A percentile compares a stretch with the other conserved stretches of the same genome.
phyloP scores from a whole-genome alignment of 2,797 vertebrate species.

The Gadopsis bispinosus region DNA sequence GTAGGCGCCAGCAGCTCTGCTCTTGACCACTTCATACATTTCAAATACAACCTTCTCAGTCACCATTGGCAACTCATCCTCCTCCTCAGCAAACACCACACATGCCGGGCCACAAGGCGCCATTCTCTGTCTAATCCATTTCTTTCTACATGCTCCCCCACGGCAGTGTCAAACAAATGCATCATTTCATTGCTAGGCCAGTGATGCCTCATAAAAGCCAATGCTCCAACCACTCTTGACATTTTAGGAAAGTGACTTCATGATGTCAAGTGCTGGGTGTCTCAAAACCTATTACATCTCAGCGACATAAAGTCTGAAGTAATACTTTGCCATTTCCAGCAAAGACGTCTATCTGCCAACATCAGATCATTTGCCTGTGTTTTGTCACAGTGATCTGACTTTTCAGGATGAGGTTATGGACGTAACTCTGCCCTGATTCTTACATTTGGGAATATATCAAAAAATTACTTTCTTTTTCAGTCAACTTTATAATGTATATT shows the following conservation, averaged over 20 bases:
- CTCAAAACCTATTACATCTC: not conserved
- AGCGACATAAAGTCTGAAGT: conserved; percentile 15
- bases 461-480: not conserved
- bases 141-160: conserved; percentile 8
- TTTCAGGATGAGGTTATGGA: conserved; percentile 27
- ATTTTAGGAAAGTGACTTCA: conserved; percentile 32
- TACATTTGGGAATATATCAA: conserved; percentile 11
- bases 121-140: conserved; percentile 25
- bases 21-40: conserved; percentile 43
- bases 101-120: conserved; percentile 11
- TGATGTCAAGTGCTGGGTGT: conserved; percentile 16
- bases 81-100: conserved; percentile 30
- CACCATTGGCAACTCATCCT: conserved; percentile 32
- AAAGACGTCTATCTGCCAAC: conserved; percentile 9
- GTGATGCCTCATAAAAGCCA: conserved; percentile 9
- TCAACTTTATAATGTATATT: not conserved
- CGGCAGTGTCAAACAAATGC: conserved; percentile 7
- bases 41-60: conserved; percentile 32
- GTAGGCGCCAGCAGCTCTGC: conserved; percentile 18
- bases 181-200: conserved; percentile 3
- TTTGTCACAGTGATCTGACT: conserved; percentile 31
- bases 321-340: conserved; percentile 20
- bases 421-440: not conserved
- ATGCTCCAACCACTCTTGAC: conserved; percentile 21
- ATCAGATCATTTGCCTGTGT: conserved; percentile 5